Base-by-base conservation (phyloP, 53 echinoderm and acorn worm species). In the Patiria pectinifera region DNA sequence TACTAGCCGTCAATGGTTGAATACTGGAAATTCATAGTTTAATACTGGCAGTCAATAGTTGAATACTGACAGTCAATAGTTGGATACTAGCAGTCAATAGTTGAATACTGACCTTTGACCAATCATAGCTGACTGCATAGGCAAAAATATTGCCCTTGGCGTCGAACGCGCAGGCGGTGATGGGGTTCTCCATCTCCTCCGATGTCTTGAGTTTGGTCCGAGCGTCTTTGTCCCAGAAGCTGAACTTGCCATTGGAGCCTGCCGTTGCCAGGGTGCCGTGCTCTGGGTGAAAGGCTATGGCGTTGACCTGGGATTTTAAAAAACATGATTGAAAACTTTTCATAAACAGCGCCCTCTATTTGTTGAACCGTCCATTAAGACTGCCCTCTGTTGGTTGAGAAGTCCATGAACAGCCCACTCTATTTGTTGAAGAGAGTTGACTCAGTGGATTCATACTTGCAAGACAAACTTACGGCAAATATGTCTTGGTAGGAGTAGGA, bases 101-200 rank as follows among this genome's bases (percentile, higher is more conserved):
- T 53, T 53, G 53, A 2, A 53, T 18, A 87, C 97, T 92, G 11
- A 98, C 99, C 99, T 94, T 98, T 70, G 99, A 98, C 99, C 99
- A 98, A 93, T 97, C 97, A 59, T 97, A 98, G 86, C 96, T 97
- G 58, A 95, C 96, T 16, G 99, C 91, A 78, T 98, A 98, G 15
- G 96, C 99, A 93, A 95, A 98, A 87, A 98, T 98, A 79, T 96
- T 96, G 77, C 99, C 99, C 95, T 98, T 97, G 91, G 99, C 99
- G 92, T 98, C 96, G 86, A 98, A 98, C 26, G 91, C 90, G 47
- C 96, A 95, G 44, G 93, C 87, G 24, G 97, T 97, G 92, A 98
- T 98, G 74, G 99, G 97, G 62, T 98, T 96, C 77, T 97, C 97
- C 97, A 98, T 95, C 85, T 96, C 95, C 3, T 98, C 99, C 0